Percentiles rank a stretch among this genome's conserved stretches.
Conservation (phyloP, 2,888 invertebrate species). For the Hoplodrina ambigua region DNA sequence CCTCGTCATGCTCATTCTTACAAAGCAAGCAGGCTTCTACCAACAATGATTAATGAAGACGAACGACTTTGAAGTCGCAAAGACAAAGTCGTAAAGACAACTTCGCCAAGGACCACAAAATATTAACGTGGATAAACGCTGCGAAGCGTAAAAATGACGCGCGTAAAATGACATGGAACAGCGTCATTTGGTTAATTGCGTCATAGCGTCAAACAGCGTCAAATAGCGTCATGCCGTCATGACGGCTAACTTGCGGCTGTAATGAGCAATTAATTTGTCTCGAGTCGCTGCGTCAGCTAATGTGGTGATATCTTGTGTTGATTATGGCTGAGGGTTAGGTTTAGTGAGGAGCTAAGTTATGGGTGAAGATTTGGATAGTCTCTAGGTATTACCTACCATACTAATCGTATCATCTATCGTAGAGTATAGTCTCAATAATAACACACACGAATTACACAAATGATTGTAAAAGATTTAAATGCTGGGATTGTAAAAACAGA, state of each 20-base stretch:
- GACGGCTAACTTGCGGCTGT: slow-evolving; percentile 36
- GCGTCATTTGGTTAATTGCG: slow-evolving; percentile 51
- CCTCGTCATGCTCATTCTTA: slow-evolving; percentile 27
- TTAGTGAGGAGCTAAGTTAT: slow-evolving; percentile 1
- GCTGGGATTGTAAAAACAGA: not conserved
- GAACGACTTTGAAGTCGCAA: slow-evolving; percentile 54
- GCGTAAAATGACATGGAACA: slow-evolving; percentile 41
- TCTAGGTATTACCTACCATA: not conserved
- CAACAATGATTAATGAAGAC: slow-evolving; percentile 62
- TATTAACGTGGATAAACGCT: slow-evolving; percentile 48
- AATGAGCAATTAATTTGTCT: slow-evolving; percentile 54
- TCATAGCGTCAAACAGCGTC: slow-evolving; percentile 17
- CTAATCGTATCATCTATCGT: no score
- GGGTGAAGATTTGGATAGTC: not conserved
- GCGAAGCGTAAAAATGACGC: slow-evolving; percentile 50
- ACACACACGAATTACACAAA: not conserved
- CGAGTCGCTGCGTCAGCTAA: slow-evolving; percentile 51
- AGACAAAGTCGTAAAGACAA: slow-evolving; percentile 49
- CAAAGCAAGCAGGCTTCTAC: slow-evolving; percentile 37
- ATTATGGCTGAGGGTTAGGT: slow-evolving; percentile 2
- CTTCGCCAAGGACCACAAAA: slow-evolving; percentile 49
- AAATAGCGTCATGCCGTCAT: slow-evolving; percentile 7
- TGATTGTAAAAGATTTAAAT: not conserved
- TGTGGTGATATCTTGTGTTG: slow-evolving; percentile 37
- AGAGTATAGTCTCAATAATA: no score